Conservation (phyloP, 2,113 vertebrate genomes). For the Grammomys dolichurus region DNA sequence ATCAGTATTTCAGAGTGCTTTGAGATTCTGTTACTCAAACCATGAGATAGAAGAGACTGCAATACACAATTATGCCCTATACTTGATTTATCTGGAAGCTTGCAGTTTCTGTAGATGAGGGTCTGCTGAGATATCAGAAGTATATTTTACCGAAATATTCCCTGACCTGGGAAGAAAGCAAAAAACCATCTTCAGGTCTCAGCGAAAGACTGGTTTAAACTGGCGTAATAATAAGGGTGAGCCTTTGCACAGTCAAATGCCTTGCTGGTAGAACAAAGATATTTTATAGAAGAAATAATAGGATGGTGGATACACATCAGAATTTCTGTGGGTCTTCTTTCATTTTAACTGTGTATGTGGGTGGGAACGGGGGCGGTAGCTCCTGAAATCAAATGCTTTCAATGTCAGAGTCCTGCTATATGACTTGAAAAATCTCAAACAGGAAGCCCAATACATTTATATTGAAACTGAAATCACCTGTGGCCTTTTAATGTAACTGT, state of each 20-base stretch:
- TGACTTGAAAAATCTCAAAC: constrained; percentile 43
- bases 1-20: constrained; percentile 6
- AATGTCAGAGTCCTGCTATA: background rate
- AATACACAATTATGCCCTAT: background rate
- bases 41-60: background rate
- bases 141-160: constrained; percentile 16
- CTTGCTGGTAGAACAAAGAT: background rate
- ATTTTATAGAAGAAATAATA: constrained; percentile 28
- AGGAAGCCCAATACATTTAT: constrained; percentile 29
- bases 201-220: constrained; percentile 4
- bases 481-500: constrained; percentile 25
- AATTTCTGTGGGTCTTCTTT: constrained; percentile 33
- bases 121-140: constrained; percentile 30
- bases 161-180: constrained; percentile 39
- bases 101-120: background rate
- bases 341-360: background rate
- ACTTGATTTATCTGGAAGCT: background rate
- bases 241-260: constrained; percentile 4
- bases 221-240: background rate
- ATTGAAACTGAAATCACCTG: constrained; percentile 56
- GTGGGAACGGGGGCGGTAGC: background rate
- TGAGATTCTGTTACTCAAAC: background rate
- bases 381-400: constrained; percentile 51
- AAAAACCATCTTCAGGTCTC: constrained; percentile 9
- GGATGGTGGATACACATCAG: background rate